Percentiles rank a stretch among this genome's conserved stretches.
These are phyloP conservation scores for Donacobius atricapilla DNA, from an alignment of 2,113 vertebrate genomes.

Conservation along the genomic window DNA sequence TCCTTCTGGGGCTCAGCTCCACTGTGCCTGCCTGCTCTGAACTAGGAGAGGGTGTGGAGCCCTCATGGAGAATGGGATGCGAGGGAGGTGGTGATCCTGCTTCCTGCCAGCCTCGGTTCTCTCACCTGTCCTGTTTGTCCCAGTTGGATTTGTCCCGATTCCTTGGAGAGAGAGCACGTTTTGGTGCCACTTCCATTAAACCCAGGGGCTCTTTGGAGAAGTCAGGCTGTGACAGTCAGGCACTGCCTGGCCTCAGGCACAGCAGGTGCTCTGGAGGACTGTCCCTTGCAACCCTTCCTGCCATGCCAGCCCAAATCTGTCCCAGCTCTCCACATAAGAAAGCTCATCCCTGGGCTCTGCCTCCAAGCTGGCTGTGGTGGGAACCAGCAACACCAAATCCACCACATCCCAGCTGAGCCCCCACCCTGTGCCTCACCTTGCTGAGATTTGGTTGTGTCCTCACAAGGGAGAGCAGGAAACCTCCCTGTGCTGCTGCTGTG, in stretches of 20 bases:
- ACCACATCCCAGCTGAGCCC: not conserved
- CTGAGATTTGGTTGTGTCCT: not conserved
- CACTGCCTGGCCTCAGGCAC: not conserved
- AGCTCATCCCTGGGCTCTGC: not conserved
- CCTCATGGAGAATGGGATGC: accelerated
- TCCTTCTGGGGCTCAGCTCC: not conserved
- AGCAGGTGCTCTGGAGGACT: not conserved
- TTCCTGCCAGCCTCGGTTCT: not conserved
- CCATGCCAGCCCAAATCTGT: not conserved
- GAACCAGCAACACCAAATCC: not conserved
- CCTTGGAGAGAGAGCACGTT: not conserved
- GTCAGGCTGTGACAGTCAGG: not conserved
- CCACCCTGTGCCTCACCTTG: not conserved
- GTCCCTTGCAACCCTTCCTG: not conserved
- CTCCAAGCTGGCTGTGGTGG: not conserved
- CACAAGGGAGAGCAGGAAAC: not conserved
- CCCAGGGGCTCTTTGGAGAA: accelerated
- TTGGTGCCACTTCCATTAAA: not conserved
- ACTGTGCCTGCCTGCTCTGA: not conserved
- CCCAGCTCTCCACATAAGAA: accelerated
- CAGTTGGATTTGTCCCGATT: not conserved
- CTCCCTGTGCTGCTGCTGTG: not conserved
- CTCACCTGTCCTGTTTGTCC: not conserved
- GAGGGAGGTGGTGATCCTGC: not conserved
- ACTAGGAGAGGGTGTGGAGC: accelerated